These are phyloP conservation scores for Corythornis madagascariensis DNA, from an alignment of 2,113 vertebrate species.

Conservation along the genomic window DNA sequence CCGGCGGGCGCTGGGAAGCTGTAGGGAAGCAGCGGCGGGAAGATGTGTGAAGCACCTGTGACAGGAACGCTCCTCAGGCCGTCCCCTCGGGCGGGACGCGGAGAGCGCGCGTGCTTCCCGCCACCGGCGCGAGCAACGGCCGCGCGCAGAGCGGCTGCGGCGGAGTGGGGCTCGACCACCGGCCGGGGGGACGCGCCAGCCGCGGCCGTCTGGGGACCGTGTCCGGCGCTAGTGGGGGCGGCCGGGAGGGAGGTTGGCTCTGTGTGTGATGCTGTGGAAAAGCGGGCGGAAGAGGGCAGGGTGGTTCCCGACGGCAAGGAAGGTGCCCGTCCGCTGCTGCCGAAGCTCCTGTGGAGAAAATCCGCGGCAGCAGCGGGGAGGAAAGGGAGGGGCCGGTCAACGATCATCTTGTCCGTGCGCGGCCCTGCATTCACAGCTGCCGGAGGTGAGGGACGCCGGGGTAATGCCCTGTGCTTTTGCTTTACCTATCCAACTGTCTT, in stretches of 20 bases:
- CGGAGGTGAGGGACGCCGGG: not conserved
- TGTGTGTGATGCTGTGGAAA: not conserved
- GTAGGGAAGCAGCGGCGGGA: accelerated
- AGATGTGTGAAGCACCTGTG: accelerated
- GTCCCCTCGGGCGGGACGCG: not conserved
- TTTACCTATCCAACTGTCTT: not conserved
- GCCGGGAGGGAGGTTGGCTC: not conserved
- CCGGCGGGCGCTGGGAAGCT: accelerated
- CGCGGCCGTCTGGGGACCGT: not conserved
- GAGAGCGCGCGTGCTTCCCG: accelerated
- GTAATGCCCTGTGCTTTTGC: not conserved
- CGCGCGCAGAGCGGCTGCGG: not conserved
- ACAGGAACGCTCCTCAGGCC: not conserved
- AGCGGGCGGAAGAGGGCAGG: no score
- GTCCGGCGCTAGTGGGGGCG: not conserved
- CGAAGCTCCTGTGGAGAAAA: not conserved
- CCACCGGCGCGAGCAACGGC: not conserved
- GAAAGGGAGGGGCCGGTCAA: not conserved
- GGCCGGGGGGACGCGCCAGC: no score
- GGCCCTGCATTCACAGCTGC: not conserved
- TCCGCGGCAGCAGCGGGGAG: not conserved
- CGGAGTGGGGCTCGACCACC: not conserved
- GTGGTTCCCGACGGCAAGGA: not conserved
- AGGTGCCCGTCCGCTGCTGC: not conserved
- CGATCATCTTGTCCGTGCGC: not conserved